phyloP scores from a whole-genome alignment of 2,888 invertebrate species.

The Cataglyphis altisquamis region DNA sequence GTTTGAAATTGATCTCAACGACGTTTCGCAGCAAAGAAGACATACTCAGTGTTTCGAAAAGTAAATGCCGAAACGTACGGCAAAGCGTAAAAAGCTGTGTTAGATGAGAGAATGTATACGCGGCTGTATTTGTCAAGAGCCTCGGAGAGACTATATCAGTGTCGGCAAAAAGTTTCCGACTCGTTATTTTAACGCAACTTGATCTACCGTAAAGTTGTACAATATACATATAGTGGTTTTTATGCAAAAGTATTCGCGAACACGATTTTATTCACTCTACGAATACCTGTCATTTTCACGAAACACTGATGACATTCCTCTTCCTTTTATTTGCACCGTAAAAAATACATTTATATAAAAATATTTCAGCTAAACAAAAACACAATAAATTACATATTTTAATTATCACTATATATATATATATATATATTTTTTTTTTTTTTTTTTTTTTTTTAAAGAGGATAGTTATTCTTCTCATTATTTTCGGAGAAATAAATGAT shows the following conservation, averaged over 20 bases:
- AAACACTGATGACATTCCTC: background rate
- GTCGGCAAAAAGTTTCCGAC: slow-evolving; percentile 4
- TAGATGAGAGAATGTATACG: slow-evolving; percentile 14
- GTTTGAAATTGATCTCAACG: slow-evolving; percentile 39
- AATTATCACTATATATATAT: background rate
- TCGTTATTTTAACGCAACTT: slow-evolving; percentile 30
- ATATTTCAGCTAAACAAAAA: background rate
- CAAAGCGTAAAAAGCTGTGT: slow-evolving; percentile 21
- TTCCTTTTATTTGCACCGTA: background rate
- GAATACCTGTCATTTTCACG: background rate
- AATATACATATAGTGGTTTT: slow-evolving; percentile 7
- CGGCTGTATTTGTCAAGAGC: slow-evolving; percentile 32
- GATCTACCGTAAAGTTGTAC: slow-evolving; percentile 13
- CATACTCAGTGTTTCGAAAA: background rate
- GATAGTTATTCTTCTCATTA: background rate
- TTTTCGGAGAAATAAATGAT: slow-evolving; percentile 12
- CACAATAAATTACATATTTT: background rate
- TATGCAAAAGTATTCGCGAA: slow-evolving; percentile 26
- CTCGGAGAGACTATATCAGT: slow-evolving; percentile 22
- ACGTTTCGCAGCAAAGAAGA: slow-evolving; percentile 27
- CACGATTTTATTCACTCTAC: slow-evolving; percentile 9
- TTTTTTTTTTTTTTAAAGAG: background rate
- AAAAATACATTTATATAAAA: slow-evolving; percentile 1
- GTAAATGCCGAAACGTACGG: slow-evolving; percentile 38
- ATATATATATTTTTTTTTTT: too few relatives aligned